Evolutionary conservation across 1,140 invertebrate species (phyloP), one percentile per base, ranked within the genome.

Genomic region (Zaprionus gabonicus): DNA sequence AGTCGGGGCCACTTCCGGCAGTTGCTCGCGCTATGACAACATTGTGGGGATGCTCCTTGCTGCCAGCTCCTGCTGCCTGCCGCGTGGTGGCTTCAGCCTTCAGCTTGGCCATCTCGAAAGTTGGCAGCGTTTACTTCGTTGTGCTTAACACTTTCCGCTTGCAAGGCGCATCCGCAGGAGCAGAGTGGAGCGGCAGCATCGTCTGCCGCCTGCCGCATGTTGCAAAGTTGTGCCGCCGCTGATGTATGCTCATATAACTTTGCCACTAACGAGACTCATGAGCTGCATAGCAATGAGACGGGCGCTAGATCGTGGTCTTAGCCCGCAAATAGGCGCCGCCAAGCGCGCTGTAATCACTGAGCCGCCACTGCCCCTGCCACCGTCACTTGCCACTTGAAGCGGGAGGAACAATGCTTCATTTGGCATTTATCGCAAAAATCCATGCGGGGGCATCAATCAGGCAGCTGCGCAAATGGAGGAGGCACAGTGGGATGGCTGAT

Each of bases 171-270:
- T 49, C 63, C 38, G 36, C 41, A 41, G 13, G 27, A 31, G 57
- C 31, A 12, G 12, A 53, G 28, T 31, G 28, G 28, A 10, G 31
- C 31, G 9, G 51, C 9, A 34, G 27, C 34, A 20, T 17, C 28
- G n/a, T 28, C 10, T n/a, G 27, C 53, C 5, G 23, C 23, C 12
- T 41, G 68, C 68, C 73, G 75, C 82, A 80, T 86, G 83, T 86
- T 86, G 84, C 81, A 87, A 87, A 87, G 81, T 87, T 87, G 78
- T 87, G 83, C 81, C 79, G 71, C n/a, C 9, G 41, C 84, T 87
- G 83, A 88, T 87, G 83, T 87, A 88, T 87, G 83, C 83, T 88
- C 83, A 88, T 88, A 87, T 88, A 88, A 88, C 83, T 87, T 88
- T 87, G 84, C 83, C 83, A 88, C 83, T 87, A 87, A 87, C 83